These are phyloP conservation scores for Amphilophus citrinellus DNA, from an alignment of 2,113 vertebrate genomes.

Conservation along the genomic window DNA sequence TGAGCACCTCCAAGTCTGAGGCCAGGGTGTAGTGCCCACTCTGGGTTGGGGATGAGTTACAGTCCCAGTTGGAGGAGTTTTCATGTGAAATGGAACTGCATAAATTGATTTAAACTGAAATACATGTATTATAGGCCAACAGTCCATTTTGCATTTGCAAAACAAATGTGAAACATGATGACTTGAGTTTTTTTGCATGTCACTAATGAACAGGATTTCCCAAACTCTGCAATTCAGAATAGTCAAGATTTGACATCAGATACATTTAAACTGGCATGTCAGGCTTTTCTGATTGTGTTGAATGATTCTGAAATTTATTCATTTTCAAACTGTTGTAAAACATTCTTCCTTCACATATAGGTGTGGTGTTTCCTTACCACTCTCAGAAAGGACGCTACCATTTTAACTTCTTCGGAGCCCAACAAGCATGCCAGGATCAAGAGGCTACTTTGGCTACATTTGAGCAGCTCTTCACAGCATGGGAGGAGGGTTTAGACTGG, in stretches of 20 bases:
- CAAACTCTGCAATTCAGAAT: neutral
- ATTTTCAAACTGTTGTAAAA: neutral
- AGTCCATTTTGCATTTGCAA: neutral
- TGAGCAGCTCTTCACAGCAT: conserved; percentile 89
- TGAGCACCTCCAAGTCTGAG: neutral
- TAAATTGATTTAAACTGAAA: neutral
- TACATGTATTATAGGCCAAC: neutral
- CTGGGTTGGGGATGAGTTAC: neutral
- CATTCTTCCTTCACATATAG: conserved; percentile 65
- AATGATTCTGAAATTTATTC: neutral
- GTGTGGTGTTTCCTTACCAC: conserved; percentile 93
- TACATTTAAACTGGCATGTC: neutral
- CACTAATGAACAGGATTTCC: neutral
- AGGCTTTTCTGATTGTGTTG: neutral
- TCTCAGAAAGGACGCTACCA: conserved; percentile 87
- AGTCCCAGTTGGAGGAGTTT: neutral
- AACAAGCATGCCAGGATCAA: conserved; percentile 86
- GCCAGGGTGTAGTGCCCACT: neutral
- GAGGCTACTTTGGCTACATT: conserved; percentile 88
- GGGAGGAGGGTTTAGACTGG: conserved; percentile 88
- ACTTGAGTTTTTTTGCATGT: neutral
- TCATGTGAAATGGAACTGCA: neutral
- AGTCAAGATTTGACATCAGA: neutral
- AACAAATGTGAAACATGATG: neutral
- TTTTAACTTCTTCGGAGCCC: conserved; percentile 87